Percentiles rank a stretch among this genome's conserved stretches.
phyloP scores from a whole-genome alignment of 2,113 vertebrate species.

The Tupaia chinensis region DNA sequence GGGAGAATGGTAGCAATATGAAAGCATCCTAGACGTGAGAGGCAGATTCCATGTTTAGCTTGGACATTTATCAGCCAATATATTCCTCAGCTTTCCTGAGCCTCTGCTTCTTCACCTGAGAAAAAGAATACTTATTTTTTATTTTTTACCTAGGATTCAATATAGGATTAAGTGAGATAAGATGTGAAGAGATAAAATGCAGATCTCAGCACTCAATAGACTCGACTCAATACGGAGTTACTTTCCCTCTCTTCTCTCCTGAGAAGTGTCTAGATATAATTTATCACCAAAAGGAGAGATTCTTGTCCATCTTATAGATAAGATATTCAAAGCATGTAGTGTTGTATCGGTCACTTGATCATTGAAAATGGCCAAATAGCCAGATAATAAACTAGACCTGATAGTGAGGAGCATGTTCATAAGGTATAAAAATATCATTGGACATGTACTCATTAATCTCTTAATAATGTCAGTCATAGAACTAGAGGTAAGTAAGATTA shows the following conservation, averaged over 20 bases:
- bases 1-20: background rate
- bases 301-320: background rate
- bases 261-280: background rate
- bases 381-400: constrained; percentile 24
- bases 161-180: background rate
- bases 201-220: background rate
- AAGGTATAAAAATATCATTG: constrained; percentile 32
- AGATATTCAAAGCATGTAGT: background rate
- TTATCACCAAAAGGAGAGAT: constrained; percentile 25
- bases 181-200: background rate
- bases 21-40: background rate
- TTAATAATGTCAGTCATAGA: constrained; percentile 55
- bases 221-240: background rate
- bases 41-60: background rate
- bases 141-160: background rate
- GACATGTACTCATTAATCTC: constrained; percentile 62
- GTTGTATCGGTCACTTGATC: constrained; percentile 38
- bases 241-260: background rate
- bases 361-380: constrained; percentile 50
- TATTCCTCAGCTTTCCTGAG: background rate
- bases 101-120: background rate
- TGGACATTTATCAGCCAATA: background rate
- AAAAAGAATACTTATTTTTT: constrained; percentile 19
- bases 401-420: constrained; percentile 42
- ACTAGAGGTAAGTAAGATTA: constrained; percentile 38